Conservation (phyloP, 1,140 invertebrate genomes). For the Hypothenemus hampei region DNA sequence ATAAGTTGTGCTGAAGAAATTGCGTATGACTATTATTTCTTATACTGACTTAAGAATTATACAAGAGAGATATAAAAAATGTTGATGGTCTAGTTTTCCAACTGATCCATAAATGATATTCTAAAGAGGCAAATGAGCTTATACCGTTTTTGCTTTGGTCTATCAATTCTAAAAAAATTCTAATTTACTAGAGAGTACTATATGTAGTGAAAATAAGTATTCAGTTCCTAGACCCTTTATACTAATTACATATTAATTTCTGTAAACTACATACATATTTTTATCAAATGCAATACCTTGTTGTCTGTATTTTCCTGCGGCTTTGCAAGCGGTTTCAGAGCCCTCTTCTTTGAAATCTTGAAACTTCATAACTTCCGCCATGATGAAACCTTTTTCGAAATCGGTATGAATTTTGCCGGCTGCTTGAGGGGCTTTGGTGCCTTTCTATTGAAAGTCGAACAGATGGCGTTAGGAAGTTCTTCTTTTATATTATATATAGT, state of each 20-base stretch:
- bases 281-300: slow-evolving; percentile 17
- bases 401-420: slow-evolving; percentile 98
- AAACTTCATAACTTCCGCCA: slow-evolving; percentile 99
- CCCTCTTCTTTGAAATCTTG: slow-evolving; percentile 97
- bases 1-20: too few species aligned
- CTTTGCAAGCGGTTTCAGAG: slow-evolving; percentile 82
- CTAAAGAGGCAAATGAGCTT: too few species aligned
- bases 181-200: background rate
- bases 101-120: too few species aligned
- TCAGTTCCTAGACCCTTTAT: background rate
- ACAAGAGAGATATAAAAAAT: too few species aligned
- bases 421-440: slow-evolving; percentile 96
- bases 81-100: too few species aligned
- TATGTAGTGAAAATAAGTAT: background rate
- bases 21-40: too few species aligned
- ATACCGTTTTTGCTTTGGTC: too few species aligned
- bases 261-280: background rate
- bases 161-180: too few species aligned
- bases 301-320: slow-evolving; percentile 57
- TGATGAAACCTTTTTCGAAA: slow-evolving; percentile 99
- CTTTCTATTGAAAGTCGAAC: slow-evolving; percentile 65
- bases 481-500: too few species aligned
- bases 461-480: too few species aligned
- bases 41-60: too few species aligned
- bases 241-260: background rate